Percentiles rank a stretch among this genome's conserved stretches.
phyloP scores from a whole-genome alignment of 2,113 vertebrate genomes.

The Megaleporinus macrocephalus region DNA sequence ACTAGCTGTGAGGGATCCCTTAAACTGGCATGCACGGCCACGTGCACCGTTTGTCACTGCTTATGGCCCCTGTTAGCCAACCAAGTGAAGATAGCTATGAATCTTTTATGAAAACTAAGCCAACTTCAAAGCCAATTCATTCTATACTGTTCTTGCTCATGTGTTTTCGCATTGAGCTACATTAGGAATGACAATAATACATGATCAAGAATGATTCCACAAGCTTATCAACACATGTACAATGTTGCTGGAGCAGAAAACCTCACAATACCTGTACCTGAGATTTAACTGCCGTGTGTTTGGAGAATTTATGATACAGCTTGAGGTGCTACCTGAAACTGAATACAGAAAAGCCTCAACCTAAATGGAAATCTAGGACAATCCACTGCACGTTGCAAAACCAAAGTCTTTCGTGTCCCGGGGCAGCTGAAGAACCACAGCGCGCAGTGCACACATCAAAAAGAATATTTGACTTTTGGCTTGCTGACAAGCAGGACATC shows the following conservation, averaged over 20 bases:
- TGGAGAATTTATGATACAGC: not conserved
- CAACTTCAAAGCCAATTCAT: not conserved
- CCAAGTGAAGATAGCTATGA: not conserved
- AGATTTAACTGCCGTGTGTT: not conserved
- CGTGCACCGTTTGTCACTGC: not conserved
- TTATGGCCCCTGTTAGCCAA: not conserved
- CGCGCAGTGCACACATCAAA: conserved; percentile 41
- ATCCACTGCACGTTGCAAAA: conserved; percentile 34
- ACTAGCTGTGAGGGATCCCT: conserved; percentile 33
- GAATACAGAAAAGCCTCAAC: not conserved
- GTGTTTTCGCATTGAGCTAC: not conserved
- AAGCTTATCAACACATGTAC: not conserved
- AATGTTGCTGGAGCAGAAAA: not conserved
- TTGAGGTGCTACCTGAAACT: not conserved
- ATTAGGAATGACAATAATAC: not conserved
- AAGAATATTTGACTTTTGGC: conserved; percentile 30
- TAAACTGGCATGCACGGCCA: not conserved
- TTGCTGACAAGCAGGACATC: not conserved
- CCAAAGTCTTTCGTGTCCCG: not conserved
- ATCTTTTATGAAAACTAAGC: not conserved
- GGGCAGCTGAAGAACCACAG: not conserved
- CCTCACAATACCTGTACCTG: too few species aligned
- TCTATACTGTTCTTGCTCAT: not conserved
- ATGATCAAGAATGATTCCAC: too few species aligned
- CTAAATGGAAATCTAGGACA: conserved; percentile 37